Evolutionary conservation across 2,888 invertebrate species (phyloP).

Genomic region (Boloria euphrosyne): DNA sequence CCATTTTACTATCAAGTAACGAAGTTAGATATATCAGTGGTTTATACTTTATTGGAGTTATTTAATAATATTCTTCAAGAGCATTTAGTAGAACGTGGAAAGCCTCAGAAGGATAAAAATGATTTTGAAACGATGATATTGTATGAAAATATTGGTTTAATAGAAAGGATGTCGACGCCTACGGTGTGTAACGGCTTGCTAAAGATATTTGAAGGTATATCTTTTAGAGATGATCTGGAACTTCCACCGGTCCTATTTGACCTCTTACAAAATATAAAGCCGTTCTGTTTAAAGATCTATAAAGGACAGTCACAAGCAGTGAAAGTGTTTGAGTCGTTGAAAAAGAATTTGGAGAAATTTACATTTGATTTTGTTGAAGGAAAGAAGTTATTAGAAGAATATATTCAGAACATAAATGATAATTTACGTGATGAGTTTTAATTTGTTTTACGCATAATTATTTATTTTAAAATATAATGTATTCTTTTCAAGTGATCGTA

Average conservation of each 20-base stretch:
- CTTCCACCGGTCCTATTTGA: conserved; percentile 52
- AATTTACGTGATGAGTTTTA: conserved; percentile 59
- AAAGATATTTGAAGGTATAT: conserved; percentile 53
- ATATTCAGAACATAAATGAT: conserved; percentile 47
- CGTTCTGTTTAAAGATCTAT: conserved; percentile 54
- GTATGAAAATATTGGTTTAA: conserved; percentile 63
- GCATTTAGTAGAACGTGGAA: conserved; percentile 53
- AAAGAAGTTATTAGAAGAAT: conserved; percentile 51
- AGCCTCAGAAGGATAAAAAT: conserved; percentile 42
- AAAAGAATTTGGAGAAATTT: conserved; percentile 45
- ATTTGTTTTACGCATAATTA: conserved; percentile 16
- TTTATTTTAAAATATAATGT: no score
- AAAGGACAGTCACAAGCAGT: conserved; percentile 50
- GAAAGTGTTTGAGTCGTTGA: conserved; percentile 50
- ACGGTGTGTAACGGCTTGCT: conserved; percentile 61
- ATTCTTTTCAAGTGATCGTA: no score
- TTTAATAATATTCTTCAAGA: conserved; percentile 67
- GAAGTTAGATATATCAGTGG: conserved; percentile 53
- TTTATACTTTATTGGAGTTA: conserved; percentile 56
- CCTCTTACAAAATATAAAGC: conserved; percentile 55
- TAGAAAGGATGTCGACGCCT: conserved; percentile 59
- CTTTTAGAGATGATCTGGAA: conserved; percentile 48
- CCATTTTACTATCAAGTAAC: conserved; percentile 63
- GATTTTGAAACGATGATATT: conserved; percentile 50
- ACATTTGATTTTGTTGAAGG: conserved; percentile 50